These are phyloP conservation scores for Callionymus lyra DNA, from an alignment of 2,113 vertebrate genomes.

Conservation along the genomic window DNA sequence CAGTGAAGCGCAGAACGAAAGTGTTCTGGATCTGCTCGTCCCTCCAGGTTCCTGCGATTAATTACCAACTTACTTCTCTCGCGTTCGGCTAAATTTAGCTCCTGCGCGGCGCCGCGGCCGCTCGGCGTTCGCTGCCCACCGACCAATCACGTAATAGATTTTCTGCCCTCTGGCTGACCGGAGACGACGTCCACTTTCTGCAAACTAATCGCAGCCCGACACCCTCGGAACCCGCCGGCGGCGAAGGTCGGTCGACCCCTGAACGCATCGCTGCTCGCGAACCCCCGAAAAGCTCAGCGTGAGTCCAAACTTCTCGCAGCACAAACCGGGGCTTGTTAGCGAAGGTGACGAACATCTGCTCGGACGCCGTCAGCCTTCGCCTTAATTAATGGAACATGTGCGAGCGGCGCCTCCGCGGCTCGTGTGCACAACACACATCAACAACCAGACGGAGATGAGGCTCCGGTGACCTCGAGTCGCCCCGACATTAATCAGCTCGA, in stretches of 20 bases:
- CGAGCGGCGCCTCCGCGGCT: conserved; percentile 20
- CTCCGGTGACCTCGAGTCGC: no score
- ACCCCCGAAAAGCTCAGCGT: conserved; percentile 5
- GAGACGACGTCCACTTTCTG: conserved; percentile 44
- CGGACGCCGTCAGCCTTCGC: conserved; percentile 42
- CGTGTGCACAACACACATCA: conserved; percentile 2
- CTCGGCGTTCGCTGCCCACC: conserved; percentile 30
- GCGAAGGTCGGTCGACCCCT: conserved; percentile 40
- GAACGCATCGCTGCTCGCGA: conserved; percentile 8
- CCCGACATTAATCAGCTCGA: conserved; percentile 24
- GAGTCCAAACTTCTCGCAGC: conserved; percentile 1
- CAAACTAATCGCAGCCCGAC: conserved; percentile 52
- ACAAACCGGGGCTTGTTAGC: conserved; percentile 27
- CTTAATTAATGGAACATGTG: conserved; percentile 58
- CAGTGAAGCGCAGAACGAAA: conserved; percentile 14
- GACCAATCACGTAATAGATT: conserved; percentile 50
- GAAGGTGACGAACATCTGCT: conserved; percentile 60
- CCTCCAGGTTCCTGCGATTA: conserved; percentile 42
- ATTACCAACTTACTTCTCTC: conserved; percentile 47
- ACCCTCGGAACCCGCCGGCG: conserved; percentile 33
- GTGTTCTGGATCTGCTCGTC: not conserved
- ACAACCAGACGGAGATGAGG: conserved; percentile 41
- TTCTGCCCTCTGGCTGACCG: conserved; percentile 45
- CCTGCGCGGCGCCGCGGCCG: conserved; percentile 22
- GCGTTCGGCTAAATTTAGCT: conserved; percentile 63